These are phyloP conservation scores for Cerastis leucographa DNA, from an alignment of 2,888 invertebrate genomes.

Conservation along the genomic window DNA sequence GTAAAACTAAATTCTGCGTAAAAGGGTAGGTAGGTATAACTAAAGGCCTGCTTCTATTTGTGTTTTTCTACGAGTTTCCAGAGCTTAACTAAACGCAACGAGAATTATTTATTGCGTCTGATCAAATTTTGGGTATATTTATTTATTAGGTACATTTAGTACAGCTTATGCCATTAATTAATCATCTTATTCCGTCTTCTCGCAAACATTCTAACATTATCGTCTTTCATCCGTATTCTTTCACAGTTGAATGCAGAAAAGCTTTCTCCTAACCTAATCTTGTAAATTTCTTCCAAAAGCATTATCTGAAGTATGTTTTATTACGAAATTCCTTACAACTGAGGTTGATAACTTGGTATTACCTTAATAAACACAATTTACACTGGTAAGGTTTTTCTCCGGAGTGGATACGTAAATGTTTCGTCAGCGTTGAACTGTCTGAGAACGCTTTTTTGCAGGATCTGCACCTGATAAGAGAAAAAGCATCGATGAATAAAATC, in stretches of 20 bases:
- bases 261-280: background rate
- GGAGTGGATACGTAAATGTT: slow-evolving; percentile 97
- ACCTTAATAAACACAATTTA: slow-evolving; percentile 97
- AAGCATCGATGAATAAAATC: background rate
- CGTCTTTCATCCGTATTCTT: no score
- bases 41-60: background rate
- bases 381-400: slow-evolving; percentile 99
- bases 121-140: background rate
- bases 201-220: no score
- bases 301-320: no score
- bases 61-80: background rate
- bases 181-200: no score
- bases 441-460: slow-evolving; percentile 99
- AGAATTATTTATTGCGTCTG: background rate
- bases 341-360: slow-evolving; percentile 47
- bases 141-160: no score
- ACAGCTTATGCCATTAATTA: no score
- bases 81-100: background rate
- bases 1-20: background rate
- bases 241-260: background rate
- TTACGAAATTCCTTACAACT: background rate
- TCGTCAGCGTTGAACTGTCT: slow-evolving; percentile 99
- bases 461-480: slow-evolving; percentile 92
- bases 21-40: background rate
- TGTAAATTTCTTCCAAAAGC: background rate